Conservation (phyloP, 2,113 vertebrate species). For the Urocynchramus pylzowi region DNA sequence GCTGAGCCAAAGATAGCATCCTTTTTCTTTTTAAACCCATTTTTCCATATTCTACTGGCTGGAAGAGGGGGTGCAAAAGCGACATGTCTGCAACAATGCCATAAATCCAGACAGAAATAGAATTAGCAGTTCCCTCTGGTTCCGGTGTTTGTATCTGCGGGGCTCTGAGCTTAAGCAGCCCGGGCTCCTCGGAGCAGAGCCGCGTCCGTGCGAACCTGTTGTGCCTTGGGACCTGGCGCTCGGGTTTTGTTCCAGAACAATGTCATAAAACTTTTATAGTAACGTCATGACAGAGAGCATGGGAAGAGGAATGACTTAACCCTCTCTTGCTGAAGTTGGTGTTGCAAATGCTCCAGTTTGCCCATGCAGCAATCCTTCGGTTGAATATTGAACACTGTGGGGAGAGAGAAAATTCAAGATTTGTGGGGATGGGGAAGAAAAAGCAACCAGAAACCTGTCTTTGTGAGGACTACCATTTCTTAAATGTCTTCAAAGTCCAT, state of each 20-base stretch:
- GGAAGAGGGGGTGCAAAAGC: neutral
- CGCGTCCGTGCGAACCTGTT: neutral
- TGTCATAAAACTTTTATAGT: constrained; percentile 41
- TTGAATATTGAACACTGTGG: neutral
- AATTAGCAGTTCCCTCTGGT: constrained; percentile 19
- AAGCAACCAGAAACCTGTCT: neutral
- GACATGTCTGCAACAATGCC: neutral
- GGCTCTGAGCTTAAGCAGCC: neutral
- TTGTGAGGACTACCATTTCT: neutral
- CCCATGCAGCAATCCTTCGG: accelerated
- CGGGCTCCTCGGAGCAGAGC: neutral
- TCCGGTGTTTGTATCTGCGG: neutral
- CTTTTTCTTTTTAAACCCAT: constrained; percentile 13
- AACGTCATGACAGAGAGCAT: neutral
- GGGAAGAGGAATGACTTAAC: constrained; percentile 18
- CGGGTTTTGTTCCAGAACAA: constrained; percentile 10
- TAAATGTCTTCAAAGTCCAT: neutral
- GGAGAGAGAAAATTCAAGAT: neutral
- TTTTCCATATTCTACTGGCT: constrained; percentile 41
- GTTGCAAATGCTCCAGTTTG: neutral
- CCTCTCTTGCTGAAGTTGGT: neutral
- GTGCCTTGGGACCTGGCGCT: neutral
- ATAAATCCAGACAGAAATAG: constrained; percentile 49
- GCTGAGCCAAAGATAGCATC: constrained; percentile 23
- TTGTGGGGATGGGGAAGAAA: neutral